Evolutionary conservation across 1,140 invertebrate genomes (phyloP).

Genomic region (Halictus rubicundus): DNA sequence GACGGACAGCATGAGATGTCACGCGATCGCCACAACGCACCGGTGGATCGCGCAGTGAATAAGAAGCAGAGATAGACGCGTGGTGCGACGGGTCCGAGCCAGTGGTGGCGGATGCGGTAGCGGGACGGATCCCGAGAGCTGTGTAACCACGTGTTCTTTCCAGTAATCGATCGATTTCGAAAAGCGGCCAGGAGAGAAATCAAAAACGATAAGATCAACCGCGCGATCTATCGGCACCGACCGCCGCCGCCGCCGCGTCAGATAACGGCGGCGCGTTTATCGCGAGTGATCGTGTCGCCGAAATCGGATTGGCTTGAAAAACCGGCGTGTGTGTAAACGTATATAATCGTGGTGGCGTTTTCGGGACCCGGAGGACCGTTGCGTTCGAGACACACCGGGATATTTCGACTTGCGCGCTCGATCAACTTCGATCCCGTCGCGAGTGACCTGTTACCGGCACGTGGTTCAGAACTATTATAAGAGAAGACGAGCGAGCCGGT

Average conservation of each 20-base stretch:
- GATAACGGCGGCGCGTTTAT: too few relatives aligned
- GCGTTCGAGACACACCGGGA: neutral
- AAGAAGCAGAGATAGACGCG: neutral
- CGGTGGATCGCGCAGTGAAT: neutral
- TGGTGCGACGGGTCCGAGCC: neutral
- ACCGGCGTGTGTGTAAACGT: too few relatives aligned
- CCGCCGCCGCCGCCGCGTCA: too few relatives aligned
- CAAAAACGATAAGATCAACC: slow-evolving; percentile 10
- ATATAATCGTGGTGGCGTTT: too few relatives aligned
- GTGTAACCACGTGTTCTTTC: neutral
- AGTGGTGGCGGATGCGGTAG: too few relatives aligned
- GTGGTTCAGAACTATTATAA: slow-evolving; percentile 56
- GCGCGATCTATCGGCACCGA: too few relatives aligned
- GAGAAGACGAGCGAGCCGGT: slow-evolving; percentile 26
- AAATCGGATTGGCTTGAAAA: too few relatives aligned
- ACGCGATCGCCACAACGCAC: slow-evolving; percentile 6
- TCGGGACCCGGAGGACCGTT: too few relatives aligned
- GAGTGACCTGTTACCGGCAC: slow-evolving; percentile 30
- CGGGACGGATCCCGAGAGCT: neutral
- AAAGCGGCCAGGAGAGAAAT: neutral
- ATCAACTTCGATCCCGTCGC: neutral
- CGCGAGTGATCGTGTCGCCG: too few relatives aligned
- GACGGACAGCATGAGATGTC: neutral
- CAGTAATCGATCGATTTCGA: neutral
- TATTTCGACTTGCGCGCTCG: neutral